These are phyloP conservation scores for Acanthosoma haemorrhoidale DNA, from an alignment of 2,888 invertebrate genomes.

Conservation along the genomic window DNA sequence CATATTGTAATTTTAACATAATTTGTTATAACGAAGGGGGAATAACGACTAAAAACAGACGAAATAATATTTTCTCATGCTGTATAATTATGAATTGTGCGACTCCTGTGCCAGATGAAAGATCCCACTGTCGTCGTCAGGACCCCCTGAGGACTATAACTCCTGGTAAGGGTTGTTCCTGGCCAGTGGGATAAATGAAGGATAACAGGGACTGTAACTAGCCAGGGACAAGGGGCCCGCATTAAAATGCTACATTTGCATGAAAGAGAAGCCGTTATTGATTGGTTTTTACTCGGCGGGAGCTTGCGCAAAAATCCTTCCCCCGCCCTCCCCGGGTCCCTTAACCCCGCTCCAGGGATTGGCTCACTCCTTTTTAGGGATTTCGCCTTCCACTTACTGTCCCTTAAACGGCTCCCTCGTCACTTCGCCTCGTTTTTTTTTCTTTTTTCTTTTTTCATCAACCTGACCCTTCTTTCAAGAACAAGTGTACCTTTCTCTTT, in stretches of 20 bases:
- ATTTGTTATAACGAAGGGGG: too few species aligned
- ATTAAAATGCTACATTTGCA: constrained; percentile 32
- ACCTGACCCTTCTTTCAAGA: background rate
- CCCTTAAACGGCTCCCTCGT: background rate
- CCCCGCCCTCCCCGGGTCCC: background rate
- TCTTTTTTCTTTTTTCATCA: background rate
- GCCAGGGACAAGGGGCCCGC: background rate
- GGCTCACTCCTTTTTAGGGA: too few species aligned
- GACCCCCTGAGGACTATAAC: too few species aligned
- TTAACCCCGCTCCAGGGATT: constrained; percentile 2
- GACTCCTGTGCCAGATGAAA: too few species aligned
- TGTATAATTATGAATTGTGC: too few species aligned
- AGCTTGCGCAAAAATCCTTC: background rate
- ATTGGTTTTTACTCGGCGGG: constrained; percentile 26
- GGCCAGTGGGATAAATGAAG: too few species aligned
- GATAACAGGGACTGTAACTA: background rate
- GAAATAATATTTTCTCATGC: too few species aligned
- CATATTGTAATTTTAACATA: too few species aligned
- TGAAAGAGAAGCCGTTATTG: constrained; percentile 25
- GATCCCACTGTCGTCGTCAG: too few species aligned
- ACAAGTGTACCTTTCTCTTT: background rate
- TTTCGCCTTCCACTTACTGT: too few species aligned
- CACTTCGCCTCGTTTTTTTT: background rate
- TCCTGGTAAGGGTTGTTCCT: too few species aligned
- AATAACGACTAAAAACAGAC: too few species aligned